Conservation (phyloP, 1,140 invertebrate species). For the Drosophila ironensis region DNA sequence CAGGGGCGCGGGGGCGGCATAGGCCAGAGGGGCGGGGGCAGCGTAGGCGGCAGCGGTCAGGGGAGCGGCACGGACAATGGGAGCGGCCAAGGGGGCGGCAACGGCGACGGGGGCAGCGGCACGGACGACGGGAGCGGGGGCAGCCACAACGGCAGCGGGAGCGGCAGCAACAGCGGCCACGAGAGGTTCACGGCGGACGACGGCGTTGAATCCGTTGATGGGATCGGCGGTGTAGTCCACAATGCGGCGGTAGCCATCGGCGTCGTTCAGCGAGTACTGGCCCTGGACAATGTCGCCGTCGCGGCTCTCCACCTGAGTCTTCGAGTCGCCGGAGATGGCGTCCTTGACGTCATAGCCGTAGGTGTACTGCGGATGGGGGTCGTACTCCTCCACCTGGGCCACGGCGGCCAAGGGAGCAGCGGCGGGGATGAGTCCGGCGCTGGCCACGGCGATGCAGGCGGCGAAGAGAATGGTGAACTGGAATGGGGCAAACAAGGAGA, state of each 20-base stretch:
- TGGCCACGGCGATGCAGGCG: conserved; percentile 74
- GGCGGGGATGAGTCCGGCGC: conserved; percentile 73
- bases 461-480: conserved; percentile 77
- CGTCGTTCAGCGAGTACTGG: conserved; percentile 79
- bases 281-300: conserved; percentile 82
- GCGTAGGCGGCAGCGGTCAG: conserved; percentile 28
- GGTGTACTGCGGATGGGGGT: conserved; percentile 86
- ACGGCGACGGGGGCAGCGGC: conserved; percentile 54
- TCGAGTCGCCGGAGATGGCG: conserved; percentile 82
- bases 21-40: conserved; percentile 58
- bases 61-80: conserved; percentile 39
- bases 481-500: conserved; percentile 1
- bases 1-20: conserved; percentile 51
- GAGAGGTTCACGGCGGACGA: conserved; percentile 79
- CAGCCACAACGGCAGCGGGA: conserved; percentile 60
- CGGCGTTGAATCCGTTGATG: conserved; percentile 82
- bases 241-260: conserved; percentile 81
- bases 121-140: conserved; percentile 52
- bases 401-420: conserved; percentile 78
- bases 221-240: conserved; percentile 81
- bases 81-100: conserved; percentile 38
- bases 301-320: conserved; percentile 80
- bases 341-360: conserved; percentile 88
- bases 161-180: conserved; percentile 71
- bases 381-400: conserved; percentile 83